Base-by-base conservation (phyloP, 2,888 invertebrate species). In the Mythimna albipuncta region DNA sequence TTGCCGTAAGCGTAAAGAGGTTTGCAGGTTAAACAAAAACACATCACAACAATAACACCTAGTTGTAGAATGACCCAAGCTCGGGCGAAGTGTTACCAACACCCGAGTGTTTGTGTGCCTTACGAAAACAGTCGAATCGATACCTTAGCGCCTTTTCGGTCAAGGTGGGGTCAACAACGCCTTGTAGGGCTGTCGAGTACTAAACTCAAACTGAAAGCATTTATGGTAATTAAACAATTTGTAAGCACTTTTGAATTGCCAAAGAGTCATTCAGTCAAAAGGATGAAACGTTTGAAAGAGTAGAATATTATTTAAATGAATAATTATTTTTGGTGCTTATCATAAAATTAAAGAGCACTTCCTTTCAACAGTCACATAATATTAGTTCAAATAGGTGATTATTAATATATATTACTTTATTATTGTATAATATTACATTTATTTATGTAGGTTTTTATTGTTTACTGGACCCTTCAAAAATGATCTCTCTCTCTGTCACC, bases 111-210 rank as follows among this genome's bases (percentile, higher is more conserved):
- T 85, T 76, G 75, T 81, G 70, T 66, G 50, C 44, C 35, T 6
- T 73, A 76, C 68, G 79, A 77, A 81, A 81, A 85, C 84, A 78
- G 66, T 65, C 52, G 55, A 86, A 86, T 86, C 85, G 82, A 86
- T 86, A 85, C 62, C 47, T 64, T 67, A 71, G 62, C 72, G 64
- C 71, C 58, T 55, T 47, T 58, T 58, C 72, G 78, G 80, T 79
- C 82, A 86, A 86, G 86, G 86, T 73, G 63, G 82, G 85, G 85
- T 72, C 85, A 76, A 79, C 72, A 50, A 72, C 47, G 58, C 38
- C 41, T n/a, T 21, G 38, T 41, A 61, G 61, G 61, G 61, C 13
- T 61, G 61, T 9, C 21, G 2, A 6, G 6, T 21, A 2, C 21
- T 7, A 21, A 58, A 58, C 35, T 9, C 58, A 38, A 35, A 19